phyloP scores from a whole-genome alignment of 2,888 invertebrate species.

The Scaptomyza parva region DNA sequence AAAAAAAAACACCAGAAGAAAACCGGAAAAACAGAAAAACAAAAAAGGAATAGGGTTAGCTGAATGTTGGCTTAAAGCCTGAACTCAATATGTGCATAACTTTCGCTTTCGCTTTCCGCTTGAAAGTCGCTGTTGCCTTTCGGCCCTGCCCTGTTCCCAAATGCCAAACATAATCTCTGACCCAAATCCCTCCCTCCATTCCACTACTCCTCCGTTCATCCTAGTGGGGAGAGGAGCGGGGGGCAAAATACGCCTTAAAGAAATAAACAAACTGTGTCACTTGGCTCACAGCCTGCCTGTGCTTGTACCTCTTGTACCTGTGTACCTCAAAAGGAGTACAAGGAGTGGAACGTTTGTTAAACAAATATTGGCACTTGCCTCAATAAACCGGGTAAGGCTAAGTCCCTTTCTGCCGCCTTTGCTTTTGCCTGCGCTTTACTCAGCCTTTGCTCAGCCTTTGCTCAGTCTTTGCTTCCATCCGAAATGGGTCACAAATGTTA shows the following conservation, averaged over 20 bases:
- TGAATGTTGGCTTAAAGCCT: constrained; percentile 60
- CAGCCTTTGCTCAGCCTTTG: not conserved
- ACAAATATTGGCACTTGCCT: constrained; percentile 79
- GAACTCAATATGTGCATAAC: constrained; percentile 71
- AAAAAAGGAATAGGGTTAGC: constrained; percentile 30
- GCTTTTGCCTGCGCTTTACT: constrained; percentile 14
- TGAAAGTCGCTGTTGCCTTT: constrained; percentile 25
- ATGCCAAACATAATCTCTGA: constrained; percentile 70
- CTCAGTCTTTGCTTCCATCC: constrained; percentile 14
- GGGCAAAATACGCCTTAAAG: constrained; percentile 71
- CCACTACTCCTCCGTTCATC: not conserved
- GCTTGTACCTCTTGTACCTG: constrained; percentile 23
- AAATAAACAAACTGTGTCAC: constrained; percentile 74
- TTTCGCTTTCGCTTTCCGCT: constrained; percentile 71
- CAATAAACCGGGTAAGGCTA: constrained; percentile 69
- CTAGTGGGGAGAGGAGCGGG: too few relatives aligned
- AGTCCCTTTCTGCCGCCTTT: constrained; percentile 29
- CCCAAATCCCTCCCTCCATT: constrained; percentile 59
- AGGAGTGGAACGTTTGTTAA: constrained; percentile 32
- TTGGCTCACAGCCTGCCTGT: constrained; percentile 21
- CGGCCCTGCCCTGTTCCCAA: constrained; percentile 33
- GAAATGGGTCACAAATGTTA: constrained; percentile 62
- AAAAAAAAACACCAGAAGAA: too few relatives aligned
- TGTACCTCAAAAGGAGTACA: not conserved
- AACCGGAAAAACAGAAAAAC: not conserved